Evolutionary conservation across 64 coral and sea anemone genomes (phyloP).

Genomic region (Hydrozoanthus tunicans): DNA sequence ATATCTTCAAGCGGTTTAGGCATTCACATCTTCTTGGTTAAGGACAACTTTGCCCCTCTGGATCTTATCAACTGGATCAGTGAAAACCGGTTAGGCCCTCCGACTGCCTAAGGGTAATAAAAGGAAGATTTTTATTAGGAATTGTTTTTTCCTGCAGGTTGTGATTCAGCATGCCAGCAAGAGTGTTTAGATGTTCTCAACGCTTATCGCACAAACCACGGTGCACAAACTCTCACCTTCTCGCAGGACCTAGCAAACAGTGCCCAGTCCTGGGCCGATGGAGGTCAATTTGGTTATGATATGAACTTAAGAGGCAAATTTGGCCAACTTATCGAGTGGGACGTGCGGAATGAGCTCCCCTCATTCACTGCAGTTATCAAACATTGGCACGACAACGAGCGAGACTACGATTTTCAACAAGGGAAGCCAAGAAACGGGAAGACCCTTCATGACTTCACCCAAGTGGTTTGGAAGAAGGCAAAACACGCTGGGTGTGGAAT

Average conservation of each 20-base stretch:
- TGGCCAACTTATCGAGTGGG: constrained; percentile 94
- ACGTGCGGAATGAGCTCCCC: constrained; percentile 70
- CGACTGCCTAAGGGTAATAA: background rate
- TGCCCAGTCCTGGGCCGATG: constrained; percentile 86
- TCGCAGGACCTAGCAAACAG: constrained; percentile 70
- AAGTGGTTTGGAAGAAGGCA: constrained; percentile 91
- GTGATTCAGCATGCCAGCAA: constrained; percentile 64
- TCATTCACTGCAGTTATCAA: constrained; percentile 80
- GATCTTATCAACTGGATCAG: no score
- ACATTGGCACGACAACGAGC: constrained; percentile 91
- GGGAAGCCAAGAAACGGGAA: constrained; percentile 68
- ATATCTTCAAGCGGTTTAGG: no score
- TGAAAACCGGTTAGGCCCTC: no score
- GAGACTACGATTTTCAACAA: constrained; percentile 70
- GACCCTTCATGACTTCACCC: constrained; percentile 89
- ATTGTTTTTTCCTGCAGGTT: constrained; percentile 33
- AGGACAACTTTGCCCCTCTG: no score
- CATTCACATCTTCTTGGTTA: no score
- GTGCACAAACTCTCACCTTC: constrained; percentile 58
- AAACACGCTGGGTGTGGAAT: constrained; percentile 72
- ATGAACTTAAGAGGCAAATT: constrained; percentile 82
- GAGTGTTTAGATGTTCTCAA: constrained; percentile 86
- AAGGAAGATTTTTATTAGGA: background rate
- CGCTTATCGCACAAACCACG: constrained; percentile 77
- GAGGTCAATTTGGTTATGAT: constrained; percentile 85